Percentiles rank a stretch among this genome's conserved stretches.
phyloP scores from a whole-genome alignment of 2,113 vertebrate species.

The Myanophis thanlyinensis region DNA sequence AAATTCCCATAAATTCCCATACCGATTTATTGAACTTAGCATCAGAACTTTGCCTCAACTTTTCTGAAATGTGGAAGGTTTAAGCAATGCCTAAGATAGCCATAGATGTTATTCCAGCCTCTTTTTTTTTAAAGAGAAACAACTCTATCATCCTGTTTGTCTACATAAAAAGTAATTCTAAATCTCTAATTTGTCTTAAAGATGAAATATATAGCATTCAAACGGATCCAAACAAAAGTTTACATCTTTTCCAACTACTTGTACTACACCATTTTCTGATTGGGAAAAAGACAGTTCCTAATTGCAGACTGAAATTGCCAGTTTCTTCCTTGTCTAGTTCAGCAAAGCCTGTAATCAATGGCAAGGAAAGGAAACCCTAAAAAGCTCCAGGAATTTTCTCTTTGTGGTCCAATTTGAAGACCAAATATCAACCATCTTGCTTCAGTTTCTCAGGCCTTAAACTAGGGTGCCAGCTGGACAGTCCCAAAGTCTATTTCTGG shows the following conservation, averaged over 20 bases:
- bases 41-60: neutral
- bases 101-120: neutral
- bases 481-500: neutral
- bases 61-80: neutral
- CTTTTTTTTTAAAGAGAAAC: neutral
- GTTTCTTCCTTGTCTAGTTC: neutral
- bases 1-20: no score
- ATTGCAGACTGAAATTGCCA: neutral
- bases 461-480: neutral
- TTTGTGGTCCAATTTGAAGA: neutral
- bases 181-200: neutral
- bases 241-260: neutral
- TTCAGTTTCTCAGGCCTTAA: neutral
- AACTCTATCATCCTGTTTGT: neutral
- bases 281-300: neutral
- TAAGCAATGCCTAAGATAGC: neutral
- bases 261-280: neutral
- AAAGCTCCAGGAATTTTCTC: neutral
- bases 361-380: neutral
- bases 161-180: neutral
- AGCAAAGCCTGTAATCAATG: neutral
- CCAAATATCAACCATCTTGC: neutral
- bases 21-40: neutral
- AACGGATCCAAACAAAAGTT: neutral
- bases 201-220: neutral